Base-by-base conservation (phyloP, 1,140 invertebrate genomes). In the Drosophila pallidifrons region DNA sequence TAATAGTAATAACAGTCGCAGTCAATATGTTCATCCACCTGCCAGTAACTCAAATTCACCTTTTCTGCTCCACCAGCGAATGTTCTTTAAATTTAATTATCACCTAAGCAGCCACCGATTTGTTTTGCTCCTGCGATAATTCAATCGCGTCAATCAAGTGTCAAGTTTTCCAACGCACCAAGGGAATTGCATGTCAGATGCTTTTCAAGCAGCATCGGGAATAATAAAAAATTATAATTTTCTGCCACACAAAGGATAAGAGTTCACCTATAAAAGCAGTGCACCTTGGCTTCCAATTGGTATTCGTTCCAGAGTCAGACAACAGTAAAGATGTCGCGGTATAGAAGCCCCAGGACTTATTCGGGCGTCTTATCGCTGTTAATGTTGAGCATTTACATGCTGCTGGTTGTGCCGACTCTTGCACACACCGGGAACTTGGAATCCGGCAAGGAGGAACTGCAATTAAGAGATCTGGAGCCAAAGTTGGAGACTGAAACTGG, bases 111-210 rank as follows among this genome's bases (percentile, higher is more conserved):
- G 46, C 25, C 16, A 11, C 38, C 28, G 38, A 5, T 69, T 69
- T 55, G 20, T 59, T 16, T 7, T 5, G 28, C 47, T 28, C 57
- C 20, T 32, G 5, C 1, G 7, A 13, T 72, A 49, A 80, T 58
- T 77, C 61, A 77, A 75, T 80, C 60, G 64, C 25, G 75, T 77
- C 78, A 80, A 80, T 80, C 78, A 80, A 2, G 8, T 61, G 78
- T 77, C 75, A 77, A 61, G 11, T 61, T 59, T 52, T n/a, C 1
- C 5, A 59, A 45, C 13, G 25, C 43, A 45, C 45, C 52, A 63
- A 66, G 35, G 66, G 41, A 57, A 74, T 74, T 52, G 20, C 8
- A n/a, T 3, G 46, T n/a, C 28, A 13, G 13, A 58, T 13, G 51
- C 28, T 32, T 52, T 5, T 52, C 25, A 28, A 13, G 25, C 49